Evolutionary conservation across 2,797 vertebrate species (phyloP), one percentile per base, ranked within the genome.

Genomic region (Dallia pectoralis): DNA sequence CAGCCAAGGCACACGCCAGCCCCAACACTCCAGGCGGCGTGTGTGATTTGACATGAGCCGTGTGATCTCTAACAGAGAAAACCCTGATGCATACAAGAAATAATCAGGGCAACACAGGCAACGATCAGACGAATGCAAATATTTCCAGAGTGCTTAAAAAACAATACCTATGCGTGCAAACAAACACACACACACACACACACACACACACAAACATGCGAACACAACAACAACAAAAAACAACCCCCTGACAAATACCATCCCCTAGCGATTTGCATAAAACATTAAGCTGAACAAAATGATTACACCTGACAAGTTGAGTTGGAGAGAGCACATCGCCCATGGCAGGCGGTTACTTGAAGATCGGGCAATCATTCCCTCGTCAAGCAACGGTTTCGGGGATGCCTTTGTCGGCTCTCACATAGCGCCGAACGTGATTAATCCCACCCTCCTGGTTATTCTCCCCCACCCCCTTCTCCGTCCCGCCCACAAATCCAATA

Each of bases 281-380:
- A 92, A 93, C 92, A 93, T 93, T 93, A 94, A 93, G 92, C 92
- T 82, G 89, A 93, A 93, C 92, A 93, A 93, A 94, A 93, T 92
- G 92, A 94, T 94, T 92, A 91, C 92, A 94, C 92, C 93, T 94
- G 93, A 94, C 93, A 94, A 91, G 91, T 90, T 87, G 91, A 93
- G 93, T 91, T 89, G 90, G 86, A 91, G 89, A 91, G 93, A 87
- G 91, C 92, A 90, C 90, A 91, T 91, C 86, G 92, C 91, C 92
- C 79, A 90, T 93, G 93, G 93, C 91, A 91, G 90, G 84, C 87
- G 87, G 91, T 89, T 91, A 91, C 90, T 89, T 78, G 88, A 87
- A 87, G 89, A 91, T 93, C 89, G 86, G 82, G 89, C 90, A 91
- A 91, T 92, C 91, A 89, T 89, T 93, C 92, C 87, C 92, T 91